These are phyloP conservation scores for Lathronympha strigana DNA, from an alignment of 2,888 invertebrate species.

Conservation along the genomic window DNA sequence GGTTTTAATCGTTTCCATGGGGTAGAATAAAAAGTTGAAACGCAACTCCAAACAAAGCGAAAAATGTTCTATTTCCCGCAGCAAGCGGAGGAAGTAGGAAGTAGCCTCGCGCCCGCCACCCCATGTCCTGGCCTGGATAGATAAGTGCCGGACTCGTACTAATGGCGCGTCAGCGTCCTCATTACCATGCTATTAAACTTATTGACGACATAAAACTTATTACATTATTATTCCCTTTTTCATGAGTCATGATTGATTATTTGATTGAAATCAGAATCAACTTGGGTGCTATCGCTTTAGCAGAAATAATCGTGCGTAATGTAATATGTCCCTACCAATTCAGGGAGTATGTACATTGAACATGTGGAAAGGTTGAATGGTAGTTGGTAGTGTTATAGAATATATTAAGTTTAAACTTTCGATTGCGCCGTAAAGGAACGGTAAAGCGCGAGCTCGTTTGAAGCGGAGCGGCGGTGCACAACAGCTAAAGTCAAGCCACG, in stretches of 20 bases:
- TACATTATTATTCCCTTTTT: slow-evolving; percentile 10
- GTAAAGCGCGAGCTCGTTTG: too few relatives aligned
- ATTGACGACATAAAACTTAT: slow-evolving; percentile 39
- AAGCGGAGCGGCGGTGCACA: too few relatives aligned
- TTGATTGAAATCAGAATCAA: slow-evolving; percentile 13
- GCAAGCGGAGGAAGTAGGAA: slow-evolving; percentile 50
- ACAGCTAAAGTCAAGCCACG: too few relatives aligned
- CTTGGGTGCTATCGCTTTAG: not conserved
- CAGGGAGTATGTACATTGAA: too few relatives aligned
- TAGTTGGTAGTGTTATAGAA: too few relatives aligned
- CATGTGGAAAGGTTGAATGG: too few relatives aligned
- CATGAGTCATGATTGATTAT: slow-evolving; percentile 21
- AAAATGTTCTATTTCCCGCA: slow-evolving; percentile 40
- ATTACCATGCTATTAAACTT: slow-evolving; percentile 40
- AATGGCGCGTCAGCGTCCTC: slow-evolving; percentile 43
- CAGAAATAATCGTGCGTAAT: too few relatives aligned
- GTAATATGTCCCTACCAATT: too few relatives aligned
- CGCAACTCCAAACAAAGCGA: slow-evolving; percentile 35
- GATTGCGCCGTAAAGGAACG: too few relatives aligned
- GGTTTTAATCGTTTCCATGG: slow-evolving; percentile 10
- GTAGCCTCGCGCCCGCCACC: slow-evolving; percentile 45
- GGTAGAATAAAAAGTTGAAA: slow-evolving; percentile 15
- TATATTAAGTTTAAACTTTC: too few relatives aligned
- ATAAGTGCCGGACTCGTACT: slow-evolving; percentile 47
- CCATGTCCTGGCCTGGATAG: slow-evolving; percentile 55